Conservation (phyloP, 2,113 vertebrate genomes). For the Nerophis ophidion region DNA sequence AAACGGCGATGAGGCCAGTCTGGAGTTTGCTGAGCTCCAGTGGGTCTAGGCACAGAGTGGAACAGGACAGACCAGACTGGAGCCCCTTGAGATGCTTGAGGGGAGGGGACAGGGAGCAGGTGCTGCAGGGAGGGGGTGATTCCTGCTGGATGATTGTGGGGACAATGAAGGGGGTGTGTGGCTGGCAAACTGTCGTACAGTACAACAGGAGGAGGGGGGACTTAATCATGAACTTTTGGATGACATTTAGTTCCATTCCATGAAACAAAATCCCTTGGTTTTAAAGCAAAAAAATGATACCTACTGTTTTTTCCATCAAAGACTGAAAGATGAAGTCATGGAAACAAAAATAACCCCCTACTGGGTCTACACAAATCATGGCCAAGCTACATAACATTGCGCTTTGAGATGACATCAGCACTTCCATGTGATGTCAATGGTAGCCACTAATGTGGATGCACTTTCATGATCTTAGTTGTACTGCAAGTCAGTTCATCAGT, state of each 20-base stretch:
- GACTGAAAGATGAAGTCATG: too few species aligned
- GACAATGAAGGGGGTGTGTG: constrained; percentile 2
- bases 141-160: constrained; percentile 22
- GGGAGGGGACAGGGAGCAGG: constrained; percentile 45
- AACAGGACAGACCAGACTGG: constrained; percentile 5
- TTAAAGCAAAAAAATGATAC: background rate
- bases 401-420: too few species aligned
- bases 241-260: background rate
- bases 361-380: too few species aligned
- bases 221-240: background rate
- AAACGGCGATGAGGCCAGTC: background rate
- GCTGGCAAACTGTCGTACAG: background rate
- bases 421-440: too few species aligned
- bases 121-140: constrained; percentile 21
- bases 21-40: background rate
- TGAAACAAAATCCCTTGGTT: background rate
- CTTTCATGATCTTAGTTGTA: too few species aligned
- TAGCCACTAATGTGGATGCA: too few species aligned
- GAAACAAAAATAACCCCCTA: background rate
- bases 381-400: too few species aligned
- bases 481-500: too few species aligned
- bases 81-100: background rate
- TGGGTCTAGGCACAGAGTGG: constrained; percentile 7
- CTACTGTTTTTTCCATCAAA: background rate
- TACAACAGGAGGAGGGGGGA: background rate